These are phyloP conservation scores for Plemyria rubiginata DNA, from an alignment of 2,888 invertebrate genomes.

Conservation along the genomic window DNA sequence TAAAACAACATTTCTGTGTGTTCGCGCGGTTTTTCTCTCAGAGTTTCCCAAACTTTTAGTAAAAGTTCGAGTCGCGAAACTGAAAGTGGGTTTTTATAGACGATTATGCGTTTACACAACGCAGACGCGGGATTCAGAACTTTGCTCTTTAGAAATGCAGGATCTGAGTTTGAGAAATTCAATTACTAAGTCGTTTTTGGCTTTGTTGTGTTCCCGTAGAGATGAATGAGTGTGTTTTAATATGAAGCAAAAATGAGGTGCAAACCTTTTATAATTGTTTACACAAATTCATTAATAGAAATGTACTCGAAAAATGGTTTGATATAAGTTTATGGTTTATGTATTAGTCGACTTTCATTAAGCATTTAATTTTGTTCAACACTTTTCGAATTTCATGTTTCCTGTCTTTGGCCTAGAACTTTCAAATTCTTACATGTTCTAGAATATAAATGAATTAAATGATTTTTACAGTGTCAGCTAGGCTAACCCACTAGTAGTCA, in stretches of 20 bases:
- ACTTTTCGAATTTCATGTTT: no score
- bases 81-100: constrained; percentile 48
- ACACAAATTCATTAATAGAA: no score
- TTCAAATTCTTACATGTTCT: no score
- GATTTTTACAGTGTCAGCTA: no score
- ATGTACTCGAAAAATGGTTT: no score
- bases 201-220: constrained; percentile 25
- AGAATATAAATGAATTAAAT: no score
- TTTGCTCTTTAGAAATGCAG: constrained; percentile 46
- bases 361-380: no score
- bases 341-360: no score
- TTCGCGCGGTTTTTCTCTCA: constrained; percentile 46
- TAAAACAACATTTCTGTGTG: constrained; percentile 65
- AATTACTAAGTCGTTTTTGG: constrained; percentile 42
- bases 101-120: constrained; percentile 57
- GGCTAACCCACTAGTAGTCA: background rate
- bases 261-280: constrained; percentile 1
- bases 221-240: constrained; percentile 13
- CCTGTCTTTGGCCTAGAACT: no score
- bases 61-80: constrained; percentile 40
- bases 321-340: no score
- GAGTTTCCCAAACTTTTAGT: constrained; percentile 38
- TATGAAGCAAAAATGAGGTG: constrained; percentile 2
- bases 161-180: constrained; percentile 44
- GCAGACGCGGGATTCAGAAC: constrained; percentile 47